phyloP scores from a whole-genome alignment of 2,797 vertebrate genomes.

The Xiphorhynchus erythropygius region DNA sequence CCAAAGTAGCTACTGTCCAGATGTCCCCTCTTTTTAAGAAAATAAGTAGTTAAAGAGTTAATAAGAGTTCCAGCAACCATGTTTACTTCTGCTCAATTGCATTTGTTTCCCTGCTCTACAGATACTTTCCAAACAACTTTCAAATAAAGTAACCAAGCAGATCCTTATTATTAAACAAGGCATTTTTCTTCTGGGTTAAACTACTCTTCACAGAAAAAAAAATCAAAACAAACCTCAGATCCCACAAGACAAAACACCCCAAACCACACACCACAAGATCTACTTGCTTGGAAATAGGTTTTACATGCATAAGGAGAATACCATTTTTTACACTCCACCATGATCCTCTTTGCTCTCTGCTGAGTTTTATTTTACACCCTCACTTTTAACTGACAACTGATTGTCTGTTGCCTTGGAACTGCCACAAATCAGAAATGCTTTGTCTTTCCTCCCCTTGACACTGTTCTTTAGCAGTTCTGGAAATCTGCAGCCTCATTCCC shows the following conservation, averaged over 20 bases:
- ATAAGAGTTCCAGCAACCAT: neutral
- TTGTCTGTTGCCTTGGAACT: neutral
- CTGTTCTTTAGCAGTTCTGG: neutral
- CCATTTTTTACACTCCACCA: neutral
- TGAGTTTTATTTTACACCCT: neutral
- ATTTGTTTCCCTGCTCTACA: neutral
- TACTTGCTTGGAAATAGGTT: neutral
- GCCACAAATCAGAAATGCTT: neutral
- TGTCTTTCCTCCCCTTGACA: neutral
- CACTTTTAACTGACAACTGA: neutral
- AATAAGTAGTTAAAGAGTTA: neutral
- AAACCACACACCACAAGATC: neutral
- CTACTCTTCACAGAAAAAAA: neutral
- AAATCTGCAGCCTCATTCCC: neutral
- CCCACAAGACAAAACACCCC: neutral
- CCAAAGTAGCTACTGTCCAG: neutral
- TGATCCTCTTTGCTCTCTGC: neutral
- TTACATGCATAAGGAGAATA: neutral
- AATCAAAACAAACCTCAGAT: neutral
- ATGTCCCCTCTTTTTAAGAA: neutral
- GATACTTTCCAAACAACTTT: neutral
- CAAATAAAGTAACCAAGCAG: neutral
- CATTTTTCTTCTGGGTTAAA: neutral
- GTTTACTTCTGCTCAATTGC: neutral
- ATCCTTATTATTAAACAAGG: neutral